Evolutionary conservation across 2,113 vertebrate genomes (phyloP).

Genomic region (Spizaetus ornatus): DNA sequence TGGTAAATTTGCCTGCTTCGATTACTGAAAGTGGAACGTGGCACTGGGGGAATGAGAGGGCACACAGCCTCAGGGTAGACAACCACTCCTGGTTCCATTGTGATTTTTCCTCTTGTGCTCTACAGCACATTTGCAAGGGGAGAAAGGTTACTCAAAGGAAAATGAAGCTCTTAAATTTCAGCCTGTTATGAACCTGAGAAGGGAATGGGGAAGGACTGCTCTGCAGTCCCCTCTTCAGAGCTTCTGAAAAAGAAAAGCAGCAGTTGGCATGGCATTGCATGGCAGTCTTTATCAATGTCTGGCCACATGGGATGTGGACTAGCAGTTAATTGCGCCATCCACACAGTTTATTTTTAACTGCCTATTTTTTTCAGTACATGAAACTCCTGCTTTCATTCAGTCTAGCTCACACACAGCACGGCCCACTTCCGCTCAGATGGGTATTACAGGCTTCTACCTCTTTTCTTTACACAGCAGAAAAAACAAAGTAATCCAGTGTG

Average conservation of each 20-base stretch:
- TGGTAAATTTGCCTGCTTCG: neutral
- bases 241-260: neutral
- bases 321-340: neutral
- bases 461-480: neutral
- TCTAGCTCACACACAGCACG: neutral
- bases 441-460: neutral
- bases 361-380: neutral
- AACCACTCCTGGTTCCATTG: neutral
- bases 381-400: neutral
- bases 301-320: neutral
- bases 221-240: neutral
- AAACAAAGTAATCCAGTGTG: neutral
- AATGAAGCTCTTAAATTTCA: neutral
- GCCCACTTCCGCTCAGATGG: neutral
- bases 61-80: neutral
- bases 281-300: neutral
- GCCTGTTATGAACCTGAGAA: neutral
- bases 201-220: neutral
- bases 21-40: fast-evolving
- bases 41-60: neutral
- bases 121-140: neutral
- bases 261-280: neutral
- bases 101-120: neutral
- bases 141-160: neutral
- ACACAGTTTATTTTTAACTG: neutral